Evolutionary conservation across 2,888 invertebrate species (phyloP), one percentile per base, ranked within the genome.

Genomic region (Drosophila paranaensis): DNA sequence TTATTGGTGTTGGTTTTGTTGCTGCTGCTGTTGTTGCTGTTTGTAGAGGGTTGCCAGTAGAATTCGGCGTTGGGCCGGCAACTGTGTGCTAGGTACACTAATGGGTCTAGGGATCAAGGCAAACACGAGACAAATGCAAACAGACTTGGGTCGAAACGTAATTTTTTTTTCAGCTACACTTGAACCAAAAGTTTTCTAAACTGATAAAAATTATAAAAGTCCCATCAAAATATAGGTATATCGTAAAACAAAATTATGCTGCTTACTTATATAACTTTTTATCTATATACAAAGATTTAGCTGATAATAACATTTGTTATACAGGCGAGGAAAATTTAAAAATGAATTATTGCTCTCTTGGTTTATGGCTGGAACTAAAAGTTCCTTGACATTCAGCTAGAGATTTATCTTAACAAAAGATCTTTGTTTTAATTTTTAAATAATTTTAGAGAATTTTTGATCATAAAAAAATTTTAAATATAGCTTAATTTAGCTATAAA

Each of bases 31-130:
- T 51, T 65, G 45, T 33, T 20, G 20, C 2, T 20, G 20, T 20
- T 20, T 20, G 20, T 20, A 60, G 55, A 64, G 61, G 73, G 60
- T 62, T 70, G 71, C 40, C 35, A 45, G 68, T 58, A 71, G 67
- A 74, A 74, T 71, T 68, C 61, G 60, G 79, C 33, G 39, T 20
- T 62, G 70, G 50, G 63, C 33, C 54, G 25, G 67, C 67, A 50
- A 69, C 73, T 75, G 74, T 73, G 71, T 72, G 64, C 68, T 53
- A 63, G 71, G 80, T 63, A 60, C 84, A 89, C 88, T 87, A 89
- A 87, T 87, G 82, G 86, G 86, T 89, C 86, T 88, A 78, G 86
- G 88, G 86, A 87, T 87, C 86, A 87, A 76, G 90, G 82, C 85
- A 77, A 74, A 71, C 75, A 80, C 82, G 74, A 81, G 81, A 79